Base-by-base conservation (phyloP, 2,888 invertebrate species). In the Azorinus chamasolen region DNA sequence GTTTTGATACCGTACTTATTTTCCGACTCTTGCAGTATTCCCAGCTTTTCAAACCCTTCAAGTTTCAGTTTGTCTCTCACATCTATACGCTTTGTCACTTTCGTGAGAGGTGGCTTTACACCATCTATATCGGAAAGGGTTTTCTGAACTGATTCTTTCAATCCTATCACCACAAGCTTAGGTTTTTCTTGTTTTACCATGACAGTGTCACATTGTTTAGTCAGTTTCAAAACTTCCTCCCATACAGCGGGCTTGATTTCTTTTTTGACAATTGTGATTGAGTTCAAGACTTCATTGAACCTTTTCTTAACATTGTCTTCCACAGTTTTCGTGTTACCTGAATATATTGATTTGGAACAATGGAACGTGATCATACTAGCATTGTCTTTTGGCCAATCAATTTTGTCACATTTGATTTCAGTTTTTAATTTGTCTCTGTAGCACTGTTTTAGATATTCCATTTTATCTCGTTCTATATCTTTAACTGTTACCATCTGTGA, bases 61-160 rank as follows among this genome's bases (percentile, higher is more conserved):
- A 78, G 32, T 32, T 61, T 69, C n/a, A 39, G 18, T 5, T 20
- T 20, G 27, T 69, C 62, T 32, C 16, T 43, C 18, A 69, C n/a
- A 25, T 43, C 43, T 18, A 65, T 59, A 14, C n/a, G 43, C 39
- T 55, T 55, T 18, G 69, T 46, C 1, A 50, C 39, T 16, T 20
- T 8, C 24, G 68, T 53, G 27, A 53, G 62, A 32, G 77, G 71
- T 22, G 63, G 62, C 55, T 69, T 53, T 6, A 78, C 32, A 22
- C 37, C 20, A 27, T 78, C 62, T 41, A 78, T 20, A 20, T n/a
- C 45, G 12, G 45, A 41, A 20, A 53, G 22, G 18, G 68, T 32
- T 8, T 20, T 22, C 10, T n/a, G 24, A n/a, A 71, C 27, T 22
- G 53, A 41, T 2, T 71, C 54, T 43, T 41, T 32, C 37, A 50